phyloP scores from a whole-genome alignment of 2,113 vertebrate genomes.

The Gallinago undulata region DNA sequence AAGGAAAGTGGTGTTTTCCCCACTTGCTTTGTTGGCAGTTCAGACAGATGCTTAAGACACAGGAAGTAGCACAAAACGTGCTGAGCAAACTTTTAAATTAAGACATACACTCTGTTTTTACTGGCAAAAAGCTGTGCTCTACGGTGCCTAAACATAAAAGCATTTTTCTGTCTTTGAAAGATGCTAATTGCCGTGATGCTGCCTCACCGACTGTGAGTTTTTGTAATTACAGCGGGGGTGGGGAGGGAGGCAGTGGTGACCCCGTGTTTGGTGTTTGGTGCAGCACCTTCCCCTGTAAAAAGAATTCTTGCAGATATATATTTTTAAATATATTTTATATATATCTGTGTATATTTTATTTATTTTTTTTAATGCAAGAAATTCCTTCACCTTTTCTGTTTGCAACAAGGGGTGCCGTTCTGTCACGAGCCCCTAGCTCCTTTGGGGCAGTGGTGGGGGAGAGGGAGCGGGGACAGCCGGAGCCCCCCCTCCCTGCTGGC shows the following conservation, averaged over 20 bases:
- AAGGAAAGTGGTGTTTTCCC: slow-evolving; percentile 39
- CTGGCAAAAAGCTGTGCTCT: slow-evolving; percentile 42
- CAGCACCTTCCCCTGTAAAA: not conserved
- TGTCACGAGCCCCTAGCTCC: not conserved
- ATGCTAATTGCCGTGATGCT: not conserved
- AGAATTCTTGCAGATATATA: not conserved
- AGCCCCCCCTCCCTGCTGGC: not conserved
- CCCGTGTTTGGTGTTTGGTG: not conserved
- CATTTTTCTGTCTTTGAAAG: slow-evolving; percentile 37
- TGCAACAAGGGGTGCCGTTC: accelerated
- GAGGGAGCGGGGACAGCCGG: not conserved
- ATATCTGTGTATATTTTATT: not conserved
- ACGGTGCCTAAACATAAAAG: slow-evolving; percentile 19
- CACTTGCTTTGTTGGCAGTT: slow-evolving; percentile 38
- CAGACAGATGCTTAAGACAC: slow-evolving; percentile 64
- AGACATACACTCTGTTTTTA: slow-evolving; percentile 59
- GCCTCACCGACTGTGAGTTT: not conserved
- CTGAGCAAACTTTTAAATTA: slow-evolving; percentile 67
- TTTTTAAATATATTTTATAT: too few species aligned
- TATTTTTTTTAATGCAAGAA: not conserved
- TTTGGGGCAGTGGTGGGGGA: not conserved
- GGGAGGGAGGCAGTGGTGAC: not conserved
- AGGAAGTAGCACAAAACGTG: slow-evolving; percentile 62
- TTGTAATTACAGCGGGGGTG: not conserved
- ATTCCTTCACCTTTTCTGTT: not conserved